Evolutionary conservation across 2,888 invertebrate genomes (phyloP).

Genomic region (Microctonus hyperodae): DNA sequence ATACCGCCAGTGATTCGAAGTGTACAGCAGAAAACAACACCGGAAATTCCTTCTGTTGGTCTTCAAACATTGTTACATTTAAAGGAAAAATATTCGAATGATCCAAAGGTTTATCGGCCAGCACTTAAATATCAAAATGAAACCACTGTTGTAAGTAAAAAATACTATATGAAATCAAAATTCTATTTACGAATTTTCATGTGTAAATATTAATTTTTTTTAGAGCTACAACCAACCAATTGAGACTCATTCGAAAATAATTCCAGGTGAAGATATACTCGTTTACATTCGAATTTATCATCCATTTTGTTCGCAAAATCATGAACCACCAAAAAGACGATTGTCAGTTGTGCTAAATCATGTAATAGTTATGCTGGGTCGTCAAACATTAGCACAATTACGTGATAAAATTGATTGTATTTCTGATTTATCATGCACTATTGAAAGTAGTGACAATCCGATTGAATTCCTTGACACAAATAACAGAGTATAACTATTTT

Average conservation of each 20-base stretch:
- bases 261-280: slow-evolving; percentile 61
- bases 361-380: slow-evolving; percentile 72
- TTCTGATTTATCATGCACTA: slow-evolving; percentile 71
- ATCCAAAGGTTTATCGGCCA: slow-evolving; percentile 23
- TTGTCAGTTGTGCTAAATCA: slow-evolving; percentile 52
- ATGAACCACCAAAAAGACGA: slow-evolving; percentile 32
- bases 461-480: slow-evolving; percentile 36
- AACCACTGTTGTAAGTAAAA: slow-evolving; percentile 48
- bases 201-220: background rate
- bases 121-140: slow-evolving; percentile 51
- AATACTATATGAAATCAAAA: background rate
- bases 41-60: slow-evolving; percentile 41
- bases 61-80: slow-evolving; percentile 49
- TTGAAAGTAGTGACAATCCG: slow-evolving; percentile 69
- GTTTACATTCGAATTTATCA: slow-evolving; percentile 65
- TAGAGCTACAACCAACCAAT: slow-evolving; percentile 43
- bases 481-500: slow-evolving; percentile 28
- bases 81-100: slow-evolving; percentile 41
- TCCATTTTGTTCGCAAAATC: slow-evolving; percentile 57
- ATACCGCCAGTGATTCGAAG: slow-evolving; percentile 27
- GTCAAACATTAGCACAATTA: slow-evolving; percentile 74
- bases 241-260: slow-evolving; percentile 19
- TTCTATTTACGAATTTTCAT: background rate
- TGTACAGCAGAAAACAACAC: slow-evolving; percentile 30
- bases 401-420: slow-evolving; percentile 79